These are phyloP conservation scores for Epinotia ramella DNA, from an alignment of 2,888 invertebrate species.

Conservation along the genomic window DNA sequence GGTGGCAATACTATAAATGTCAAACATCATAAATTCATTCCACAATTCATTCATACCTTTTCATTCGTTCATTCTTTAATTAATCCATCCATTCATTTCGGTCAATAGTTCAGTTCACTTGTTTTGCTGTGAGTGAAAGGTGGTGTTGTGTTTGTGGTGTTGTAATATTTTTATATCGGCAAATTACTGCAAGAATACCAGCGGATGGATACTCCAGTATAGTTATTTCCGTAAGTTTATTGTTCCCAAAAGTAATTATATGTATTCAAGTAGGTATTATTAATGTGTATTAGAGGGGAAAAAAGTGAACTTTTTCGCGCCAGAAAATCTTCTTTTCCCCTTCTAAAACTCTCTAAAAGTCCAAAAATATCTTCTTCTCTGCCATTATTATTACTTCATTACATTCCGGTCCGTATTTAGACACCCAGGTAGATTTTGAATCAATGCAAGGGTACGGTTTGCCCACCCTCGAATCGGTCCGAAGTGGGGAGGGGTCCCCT, in stretches of 20 bases:
- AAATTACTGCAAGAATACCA: neutral
- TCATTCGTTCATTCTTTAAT: constrained; percentile 5
- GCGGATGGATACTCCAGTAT: neutral
- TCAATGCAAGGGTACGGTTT: constrained; percentile 72
- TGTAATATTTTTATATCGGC: neutral
- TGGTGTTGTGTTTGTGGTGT: constrained; percentile 12
- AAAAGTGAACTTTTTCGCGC: constrained; percentile 35
- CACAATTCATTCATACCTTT: neutral
- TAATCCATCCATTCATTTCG: neutral
- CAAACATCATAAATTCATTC: no score
- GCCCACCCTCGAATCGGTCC: constrained; percentile 75
- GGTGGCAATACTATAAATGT: neutral
- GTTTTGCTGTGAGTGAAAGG: constrained; percentile 28
- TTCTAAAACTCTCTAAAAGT: neutral
- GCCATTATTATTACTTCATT: constrained; percentile 53
- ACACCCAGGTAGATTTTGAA: constrained; percentile 70
- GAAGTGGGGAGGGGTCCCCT: constrained; percentile 82
- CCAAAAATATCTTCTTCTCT: neutral
- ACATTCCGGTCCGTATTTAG: constrained; percentile 48
- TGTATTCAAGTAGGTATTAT: neutral
- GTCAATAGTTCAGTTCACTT: constrained; percentile 10
- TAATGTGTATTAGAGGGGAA: neutral
- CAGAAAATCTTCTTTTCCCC: neutral
- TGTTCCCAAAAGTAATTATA: neutral
- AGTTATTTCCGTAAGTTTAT: constrained; percentile 1